A percentile compares a stretch with the other conserved stretches of the same genome.
Conservation (phyloP, 1,140 invertebrate genomes). For the Drosophila nannoptera region DNA sequence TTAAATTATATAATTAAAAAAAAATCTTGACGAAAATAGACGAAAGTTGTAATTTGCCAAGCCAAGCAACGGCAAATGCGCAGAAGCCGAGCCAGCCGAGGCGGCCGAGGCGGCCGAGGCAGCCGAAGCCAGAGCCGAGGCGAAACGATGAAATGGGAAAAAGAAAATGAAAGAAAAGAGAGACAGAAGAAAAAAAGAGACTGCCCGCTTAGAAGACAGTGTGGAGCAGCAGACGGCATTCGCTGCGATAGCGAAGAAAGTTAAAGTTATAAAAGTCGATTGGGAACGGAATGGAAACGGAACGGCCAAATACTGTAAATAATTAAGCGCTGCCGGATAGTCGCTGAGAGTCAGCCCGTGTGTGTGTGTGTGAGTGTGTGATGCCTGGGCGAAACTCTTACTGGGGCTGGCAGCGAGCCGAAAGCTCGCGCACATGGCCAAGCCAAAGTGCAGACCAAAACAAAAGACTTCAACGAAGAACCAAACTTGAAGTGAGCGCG, state of each 20-base stretch:
- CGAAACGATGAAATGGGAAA: constrained; percentile 4
- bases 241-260: constrained; percentile 59
- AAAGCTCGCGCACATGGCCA: constrained; percentile 57
- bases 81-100: constrained; percentile 8
- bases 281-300: constrained; percentile 58
- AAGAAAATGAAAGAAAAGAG: constrained; percentile 4
- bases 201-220: constrained; percentile 59
- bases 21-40: constrained; percentile 78
- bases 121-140: not conserved
- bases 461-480: constrained; percentile 77
- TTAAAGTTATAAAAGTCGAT: constrained; percentile 71
- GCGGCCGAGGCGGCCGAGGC: constrained; percentile 3
- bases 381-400: constrained; percentile 71
- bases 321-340: constrained; percentile 46
- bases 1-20: constrained; percentile 78
- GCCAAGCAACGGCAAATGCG: constrained; percentile 27
- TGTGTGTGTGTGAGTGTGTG: constrained; percentile 22
- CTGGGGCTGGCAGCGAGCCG: constrained; percentile 25
- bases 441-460: constrained; percentile 66
- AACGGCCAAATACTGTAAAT: constrained; percentile 65
- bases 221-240: constrained; percentile 24
- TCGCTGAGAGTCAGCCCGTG: not conserved
- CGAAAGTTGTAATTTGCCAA: constrained; percentile 74
- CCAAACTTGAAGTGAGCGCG: constrained; percentile 57
- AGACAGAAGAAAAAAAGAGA: constrained; percentile 29